A percentile compares a stretch with the other conserved stretches of the same genome.
phyloP scores from a whole-genome alignment of 2,113 vertebrate species.

The Sakesphorus luctuosus region DNA sequence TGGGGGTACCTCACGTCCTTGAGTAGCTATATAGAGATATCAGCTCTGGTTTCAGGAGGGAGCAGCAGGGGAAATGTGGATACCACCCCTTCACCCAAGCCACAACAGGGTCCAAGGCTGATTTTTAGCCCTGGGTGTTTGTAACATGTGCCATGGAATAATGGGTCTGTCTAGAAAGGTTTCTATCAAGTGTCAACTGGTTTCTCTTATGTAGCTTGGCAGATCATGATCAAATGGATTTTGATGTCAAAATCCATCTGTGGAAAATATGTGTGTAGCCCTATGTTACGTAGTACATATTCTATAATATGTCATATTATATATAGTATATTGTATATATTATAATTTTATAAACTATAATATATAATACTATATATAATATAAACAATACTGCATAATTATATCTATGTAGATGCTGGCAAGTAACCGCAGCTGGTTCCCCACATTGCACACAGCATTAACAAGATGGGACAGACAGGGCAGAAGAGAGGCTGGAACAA shows the following conservation, averaged over 20 bases:
- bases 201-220: background rate
- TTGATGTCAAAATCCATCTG: slow-evolving; percentile 33
- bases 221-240: background rate
- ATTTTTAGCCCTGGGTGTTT: background rate
- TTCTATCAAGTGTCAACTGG: background rate
- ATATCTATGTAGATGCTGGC: background rate
- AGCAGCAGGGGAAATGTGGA: background rate
- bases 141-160: fast-evolving
- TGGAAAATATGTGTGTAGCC: background rate
- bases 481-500: background rate
- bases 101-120: background rate
- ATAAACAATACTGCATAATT: background rate
- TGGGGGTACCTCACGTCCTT: background rate
- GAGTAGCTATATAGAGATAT: fast-evolving
- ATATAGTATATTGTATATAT: background rate
- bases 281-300: background rate
- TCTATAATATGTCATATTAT: background rate
- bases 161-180: background rate
- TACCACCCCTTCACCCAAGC: background rate
- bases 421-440: background rate
- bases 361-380: slow-evolving; percentile 28
- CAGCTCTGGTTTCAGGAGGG: background rate
- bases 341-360: background rate
- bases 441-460: background rate
- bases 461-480: background rate